Evolutionary conservation across 23 tunicate genomes (phyloP), one percentile per base, ranked within the genome.

Genomic region (Pegea sp.): DNA sequence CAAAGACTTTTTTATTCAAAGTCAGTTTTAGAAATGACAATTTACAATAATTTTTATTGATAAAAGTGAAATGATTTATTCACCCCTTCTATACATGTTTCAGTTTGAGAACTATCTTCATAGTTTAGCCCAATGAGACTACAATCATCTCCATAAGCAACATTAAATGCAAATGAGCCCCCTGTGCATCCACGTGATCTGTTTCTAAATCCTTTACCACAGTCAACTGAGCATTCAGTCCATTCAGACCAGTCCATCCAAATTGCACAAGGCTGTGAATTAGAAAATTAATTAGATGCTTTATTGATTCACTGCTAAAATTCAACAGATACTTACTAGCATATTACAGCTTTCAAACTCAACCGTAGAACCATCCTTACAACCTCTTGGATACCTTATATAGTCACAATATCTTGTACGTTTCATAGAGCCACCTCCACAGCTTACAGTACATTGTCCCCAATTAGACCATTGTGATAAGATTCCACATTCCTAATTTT

Each of bases 1-100:
- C n/a, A n/a, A n/a, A n/a, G n/a, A n/a, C n/a, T n/a, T n/a, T n/a
- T n/a, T n/a, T n/a, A n/a, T n/a, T n/a, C n/a, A 38, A 16, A 38
- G 46, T 38, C 46, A 38, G 46, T 11, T 38, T 38, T 38, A 38
- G 16, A 38, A 38, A 8, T 8, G 16, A 38, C 11, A 16, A 8
- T 38, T 38, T 38, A 38, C 13, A 38, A 38, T 38, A 16, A 38
- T 38, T 38, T 11, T 38, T 38, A 8, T 38, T 38, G n/a, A n/a
- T n/a, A n/a, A n/a, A n/a, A n/a, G n/a, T n/a, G 16, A 38, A 38
- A 8, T 8, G 16, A 8, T 8, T 38, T 38, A 59, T 77, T 38
- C 42, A 65, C 93, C 42, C 81, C 65, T 33, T 70, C 28, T 3
- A 62, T 67, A 62, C 93, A 81, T 25, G 71, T 28, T 46, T 66